phyloP scores from a whole-genome alignment of 1,140 invertebrate genomes.

The Caenorhabditis tropicalis region DNA sequence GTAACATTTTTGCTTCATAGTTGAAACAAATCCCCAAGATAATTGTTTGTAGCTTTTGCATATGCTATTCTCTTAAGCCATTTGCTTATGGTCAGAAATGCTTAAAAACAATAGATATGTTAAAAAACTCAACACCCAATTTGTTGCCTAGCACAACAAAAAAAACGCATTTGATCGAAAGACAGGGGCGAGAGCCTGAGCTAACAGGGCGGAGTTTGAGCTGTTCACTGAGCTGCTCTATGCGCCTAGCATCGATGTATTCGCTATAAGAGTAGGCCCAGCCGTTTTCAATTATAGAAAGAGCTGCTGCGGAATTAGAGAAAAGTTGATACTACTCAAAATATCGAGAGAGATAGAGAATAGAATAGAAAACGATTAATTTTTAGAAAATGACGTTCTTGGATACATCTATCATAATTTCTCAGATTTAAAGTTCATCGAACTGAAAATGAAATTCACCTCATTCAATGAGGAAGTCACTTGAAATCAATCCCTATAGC shows the following conservation, averaged over 20 bases:
- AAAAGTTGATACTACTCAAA: not conserved
- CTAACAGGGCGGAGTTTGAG: constrained; percentile 31
- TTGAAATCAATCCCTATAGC: too few species aligned
- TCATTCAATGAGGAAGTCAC: too few species aligned
- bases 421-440: not conserved
- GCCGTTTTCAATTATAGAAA: constrained; percentile 37
- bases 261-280: not conserved
- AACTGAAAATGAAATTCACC: not conserved
- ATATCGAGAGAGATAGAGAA: not conserved
- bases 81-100: not conserved
- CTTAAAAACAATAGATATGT: not conserved
- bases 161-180: not conserved
- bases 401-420: too few species aligned
- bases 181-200: not conserved
- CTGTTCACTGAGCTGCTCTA: constrained; percentile 6
- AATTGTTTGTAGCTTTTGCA: not conserved
- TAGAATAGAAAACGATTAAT: constrained; percentile 36
- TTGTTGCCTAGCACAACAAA: not conserved
- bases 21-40: constrained; percentile 24
- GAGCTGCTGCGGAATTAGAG: not conserved
- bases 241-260: not conserved
- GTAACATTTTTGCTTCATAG: constrained; percentile 3
- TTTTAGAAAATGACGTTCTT: constrained; percentile 29
- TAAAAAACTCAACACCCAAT: not conserved
- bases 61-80: not conserved